Base-by-base conservation (phyloP, 2,888 invertebrate genomes). In the Priocnemis perturbator region DNA sequence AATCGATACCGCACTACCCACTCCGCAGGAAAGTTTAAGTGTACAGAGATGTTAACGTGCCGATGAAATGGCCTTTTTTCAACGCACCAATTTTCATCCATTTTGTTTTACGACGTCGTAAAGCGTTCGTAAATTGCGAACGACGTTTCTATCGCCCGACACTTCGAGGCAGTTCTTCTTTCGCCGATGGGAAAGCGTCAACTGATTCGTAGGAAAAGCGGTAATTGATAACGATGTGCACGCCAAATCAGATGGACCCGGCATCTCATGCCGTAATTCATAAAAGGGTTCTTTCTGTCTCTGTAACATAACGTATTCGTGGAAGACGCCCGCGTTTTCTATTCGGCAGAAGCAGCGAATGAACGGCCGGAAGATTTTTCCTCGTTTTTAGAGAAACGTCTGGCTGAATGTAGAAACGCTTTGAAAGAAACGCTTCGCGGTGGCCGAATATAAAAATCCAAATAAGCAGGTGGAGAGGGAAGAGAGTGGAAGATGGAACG, bases 1-100 rank as follows among this genome's bases (percentile, higher is more conserved):
- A 11, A 37, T 37, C 7, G 7, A 37, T 37, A 9, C 37, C 11
- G 1, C 11, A 9, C 37, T 3, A 37, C 7, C 7, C 37, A 11
- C 11, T 11, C 37, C 37, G 37, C 37, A 11, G 37, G 37, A 37
- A 37, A 37, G 7, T 37, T 37, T 37, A 17, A 50, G 50, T 64
- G 67, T 48, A 57, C 65, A 71, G 59, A 55, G 67, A 57, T 37
- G 64, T 67, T 60, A 53, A 65, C 64, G 62, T 63, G 64, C 60
- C 57, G 53, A 26, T 44, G 62, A 61, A 77, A 67, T 57, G 64
- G 20, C 69, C 67, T 76, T 74, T 75, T 71, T 73, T 67, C 76
- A 74, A 78, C 77, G 81, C 78, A 71, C 77, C 73, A 79, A 37
- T 37, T 81, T 82, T 79, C 72, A 71, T 76, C 68, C 71, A 55